phyloP scores from a whole-genome alignment of 1,140 invertebrate genomes.

The Dendroctonus ponderosae region DNA sequence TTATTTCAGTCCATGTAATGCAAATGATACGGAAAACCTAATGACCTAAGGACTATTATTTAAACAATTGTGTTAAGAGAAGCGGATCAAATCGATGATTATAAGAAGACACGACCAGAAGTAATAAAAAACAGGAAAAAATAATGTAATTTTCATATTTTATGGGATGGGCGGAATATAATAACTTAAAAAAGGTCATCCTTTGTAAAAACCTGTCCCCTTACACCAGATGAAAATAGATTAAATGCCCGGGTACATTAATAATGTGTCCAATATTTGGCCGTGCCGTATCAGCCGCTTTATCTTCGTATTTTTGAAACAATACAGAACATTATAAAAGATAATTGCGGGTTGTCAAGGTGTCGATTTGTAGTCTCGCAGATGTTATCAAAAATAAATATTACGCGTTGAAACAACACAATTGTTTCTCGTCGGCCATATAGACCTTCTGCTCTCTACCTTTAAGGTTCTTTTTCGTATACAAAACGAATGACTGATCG shows the following conservation, averaged over 20 bases:
- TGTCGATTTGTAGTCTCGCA: slow-evolving; percentile 51
- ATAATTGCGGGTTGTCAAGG: slow-evolving; percentile 52
- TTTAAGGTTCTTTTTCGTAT: slow-evolving; percentile 41
- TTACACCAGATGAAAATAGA: slow-evolving; percentile 33
- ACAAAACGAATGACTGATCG: slow-evolving; percentile 38
- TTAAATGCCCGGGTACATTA: slow-evolving; percentile 35
- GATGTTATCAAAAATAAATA: slow-evolving; percentile 53
- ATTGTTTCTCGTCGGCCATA: slow-evolving; percentile 37
- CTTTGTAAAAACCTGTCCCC: slow-evolving; percentile 31
- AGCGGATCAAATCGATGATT: neutral
- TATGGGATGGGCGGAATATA: slow-evolving; percentile 31
- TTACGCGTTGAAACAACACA: slow-evolving; percentile 47
- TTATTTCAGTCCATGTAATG: no score
- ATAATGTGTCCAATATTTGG: slow-evolving; percentile 45
- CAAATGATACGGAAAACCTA: no score
- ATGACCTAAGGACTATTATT: no score
- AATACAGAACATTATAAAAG: slow-evolving; percentile 49
- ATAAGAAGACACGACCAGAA: no score
- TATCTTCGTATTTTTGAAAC: slow-evolving; percentile 47
- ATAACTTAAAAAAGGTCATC: slow-evolving; percentile 30
- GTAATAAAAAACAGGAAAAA: slow-evolving; percentile 2
- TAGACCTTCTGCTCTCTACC: slow-evolving; percentile 29
- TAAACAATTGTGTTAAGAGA: neutral
- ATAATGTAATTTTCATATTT: slow-evolving; percentile 35
- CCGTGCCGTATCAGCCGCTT: slow-evolving; percentile 40